Conservation (phyloP, 2,113 vertebrate species). For the Oreochromis spilurus region DNA sequence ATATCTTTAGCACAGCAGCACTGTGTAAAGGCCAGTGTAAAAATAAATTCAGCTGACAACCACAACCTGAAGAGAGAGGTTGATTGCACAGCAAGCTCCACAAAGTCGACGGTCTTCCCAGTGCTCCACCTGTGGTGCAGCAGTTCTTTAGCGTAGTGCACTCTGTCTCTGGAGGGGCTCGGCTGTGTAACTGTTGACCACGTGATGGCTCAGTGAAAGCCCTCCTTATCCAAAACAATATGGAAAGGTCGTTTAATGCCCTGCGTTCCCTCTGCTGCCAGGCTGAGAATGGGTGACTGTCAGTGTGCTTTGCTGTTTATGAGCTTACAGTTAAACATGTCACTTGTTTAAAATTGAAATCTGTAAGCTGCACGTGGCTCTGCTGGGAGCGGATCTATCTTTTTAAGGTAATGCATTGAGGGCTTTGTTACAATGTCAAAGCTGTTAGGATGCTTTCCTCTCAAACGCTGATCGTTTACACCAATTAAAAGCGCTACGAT, state of each 20-base stretch:
- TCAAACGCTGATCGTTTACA: neutral
- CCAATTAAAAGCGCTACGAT: neutral
- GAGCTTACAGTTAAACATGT: neutral
- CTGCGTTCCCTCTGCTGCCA: neutral
- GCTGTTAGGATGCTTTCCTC: neutral
- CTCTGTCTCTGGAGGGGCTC: neutral
- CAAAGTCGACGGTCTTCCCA: neutral
- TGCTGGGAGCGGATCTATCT: neutral
- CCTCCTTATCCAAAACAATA: neutral
- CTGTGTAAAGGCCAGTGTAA: slow-evolving; percentile 10
- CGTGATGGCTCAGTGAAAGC: neutral
- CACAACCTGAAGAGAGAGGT: slow-evolving; percentile 7
- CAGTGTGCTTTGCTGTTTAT: neutral
- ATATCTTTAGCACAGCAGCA: neutral
- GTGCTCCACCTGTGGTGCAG: neutral
- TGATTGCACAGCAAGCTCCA: slow-evolving; percentile 1
- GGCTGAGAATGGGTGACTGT: neutral
- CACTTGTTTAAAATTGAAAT: neutral
- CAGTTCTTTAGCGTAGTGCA: neutral
- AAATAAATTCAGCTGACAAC: slow-evolving; percentile 51
- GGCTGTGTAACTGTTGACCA: neutral
- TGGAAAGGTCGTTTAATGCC: slow-evolving; percentile 21
- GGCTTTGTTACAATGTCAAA: neutral
- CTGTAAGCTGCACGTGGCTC: neutral
- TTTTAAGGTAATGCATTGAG: neutral